phyloP scores from a whole-genome alignment of 2,113 vertebrate species.

The Alectura lathami region DNA sequence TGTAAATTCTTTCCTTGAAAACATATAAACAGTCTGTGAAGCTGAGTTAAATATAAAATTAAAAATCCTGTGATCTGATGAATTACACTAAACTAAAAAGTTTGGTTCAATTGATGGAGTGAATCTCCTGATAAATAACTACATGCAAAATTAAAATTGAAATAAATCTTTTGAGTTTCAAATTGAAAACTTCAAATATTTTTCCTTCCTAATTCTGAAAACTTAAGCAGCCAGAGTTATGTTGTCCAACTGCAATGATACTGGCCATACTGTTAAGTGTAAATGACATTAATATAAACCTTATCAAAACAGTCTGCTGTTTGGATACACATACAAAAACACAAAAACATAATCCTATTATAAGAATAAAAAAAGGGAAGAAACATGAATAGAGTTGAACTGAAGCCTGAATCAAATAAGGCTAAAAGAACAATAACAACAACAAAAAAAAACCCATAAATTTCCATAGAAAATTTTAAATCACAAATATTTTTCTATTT shows the following conservation, averaged over 20 bases:
- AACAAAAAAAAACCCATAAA: neutral
- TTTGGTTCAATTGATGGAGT: neutral
- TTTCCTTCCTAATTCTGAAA: neutral
- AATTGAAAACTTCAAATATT: neutral
- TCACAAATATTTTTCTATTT: neutral
- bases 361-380: neutral
- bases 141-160: neutral
- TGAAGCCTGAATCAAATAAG: neutral
- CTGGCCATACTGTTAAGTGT: neutral
- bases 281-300: neutral
- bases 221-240: neutral
- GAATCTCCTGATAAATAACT: neutral
- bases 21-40: neutral
- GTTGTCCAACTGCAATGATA: neutral
- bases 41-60: neutral
- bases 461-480: neutral
- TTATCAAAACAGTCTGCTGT: neutral
- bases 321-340: neutral
- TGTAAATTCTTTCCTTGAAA: neutral
- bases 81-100: neutral
- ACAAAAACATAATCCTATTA: neutral
- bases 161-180: neutral
- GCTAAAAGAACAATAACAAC: neutral
- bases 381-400: neutral
- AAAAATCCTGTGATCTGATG: neutral